A percentile compares a stretch with the other conserved stretches of the same genome.
Conservation (phyloP, 2,797 vertebrate species). For the Limosa lapponica region DNA sequence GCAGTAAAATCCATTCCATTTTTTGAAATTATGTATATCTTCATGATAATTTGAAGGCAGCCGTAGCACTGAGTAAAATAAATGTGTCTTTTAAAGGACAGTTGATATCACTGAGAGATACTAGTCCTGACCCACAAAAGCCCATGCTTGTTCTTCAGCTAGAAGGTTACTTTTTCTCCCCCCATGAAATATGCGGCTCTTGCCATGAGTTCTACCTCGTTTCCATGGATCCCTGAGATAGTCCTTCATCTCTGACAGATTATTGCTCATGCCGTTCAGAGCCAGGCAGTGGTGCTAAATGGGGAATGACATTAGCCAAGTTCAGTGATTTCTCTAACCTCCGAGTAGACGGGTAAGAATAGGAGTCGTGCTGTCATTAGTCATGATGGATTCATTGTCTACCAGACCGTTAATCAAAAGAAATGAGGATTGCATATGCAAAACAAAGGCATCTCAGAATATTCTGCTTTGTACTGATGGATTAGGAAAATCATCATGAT, state of each 20-base stretch:
- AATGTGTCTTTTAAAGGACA: not conserved
- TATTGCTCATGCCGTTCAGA: conserved; percentile 6
- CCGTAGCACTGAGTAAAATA: not conserved
- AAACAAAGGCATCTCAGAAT: not conserved
- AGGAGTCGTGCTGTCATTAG: not conserved
- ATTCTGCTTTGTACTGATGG: not conserved
- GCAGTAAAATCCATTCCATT: not conserved
- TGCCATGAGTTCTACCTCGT: not conserved
- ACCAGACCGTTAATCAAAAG: not conserved
- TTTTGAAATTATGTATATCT: not conserved
- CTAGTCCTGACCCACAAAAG: not conserved
- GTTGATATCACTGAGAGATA: not conserved
- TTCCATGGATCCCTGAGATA: conserved; percentile 55
- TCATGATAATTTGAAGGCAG: not conserved
- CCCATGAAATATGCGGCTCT: conserved; percentile 12
- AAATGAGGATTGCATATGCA: not conserved
- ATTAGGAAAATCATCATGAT: not conserved
- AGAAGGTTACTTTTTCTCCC: conserved; percentile 9
- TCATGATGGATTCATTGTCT: not conserved
- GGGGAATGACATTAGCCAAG: conserved; percentile 46
- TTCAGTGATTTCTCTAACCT: conserved; percentile 47
- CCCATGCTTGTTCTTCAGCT: not conserved
- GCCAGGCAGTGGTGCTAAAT: conserved; percentile 31
- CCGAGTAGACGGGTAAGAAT: not conserved
- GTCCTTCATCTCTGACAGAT: conserved; percentile 54